A percentile compares a stretch with the other conserved stretches of the same genome.
These are phyloP conservation scores for Hypomecis punctinalis DNA, from an alignment of 2,888 invertebrate genomes.

Conservation along the genomic window DNA sequence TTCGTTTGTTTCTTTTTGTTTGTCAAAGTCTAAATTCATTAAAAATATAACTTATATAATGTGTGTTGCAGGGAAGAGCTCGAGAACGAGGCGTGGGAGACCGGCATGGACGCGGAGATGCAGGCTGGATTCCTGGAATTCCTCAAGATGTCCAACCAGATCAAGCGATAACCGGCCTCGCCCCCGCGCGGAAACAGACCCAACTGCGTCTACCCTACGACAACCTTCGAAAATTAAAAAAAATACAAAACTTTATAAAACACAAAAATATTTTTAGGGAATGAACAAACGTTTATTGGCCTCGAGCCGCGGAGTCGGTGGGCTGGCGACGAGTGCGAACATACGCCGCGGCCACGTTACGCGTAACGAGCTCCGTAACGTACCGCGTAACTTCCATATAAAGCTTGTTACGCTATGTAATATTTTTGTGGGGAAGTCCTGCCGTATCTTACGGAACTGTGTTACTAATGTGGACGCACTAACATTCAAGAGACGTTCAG, in stretches of 20 bases:
- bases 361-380: too few species aligned
- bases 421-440: too few species aligned
- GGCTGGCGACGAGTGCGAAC: slow-evolving; percentile 2
- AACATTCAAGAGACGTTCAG: too few species aligned
- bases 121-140: slow-evolving; percentile 82
- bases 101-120: slow-evolving; percentile 83
- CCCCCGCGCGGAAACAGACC: slow-evolving; percentile 64
- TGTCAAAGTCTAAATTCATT: too few species aligned
- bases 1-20: too few species aligned
- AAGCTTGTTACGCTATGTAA: too few species aligned
- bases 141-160: slow-evolving; percentile 82
- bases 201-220: slow-evolving; percentile 62
- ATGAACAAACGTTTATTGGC: slow-evolving; percentile 51
- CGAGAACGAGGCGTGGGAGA: slow-evolving; percentile 81
- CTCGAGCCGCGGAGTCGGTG: slow-evolving; percentile 19
- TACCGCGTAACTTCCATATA: too few species aligned
- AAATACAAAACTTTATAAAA: slow-evolving; percentile 75
- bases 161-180: slow-evolving; percentile 77
- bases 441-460: too few species aligned
- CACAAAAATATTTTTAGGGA: slow-evolving; percentile 70
- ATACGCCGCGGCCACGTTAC: too few species aligned
- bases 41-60: neutral
- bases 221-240: slow-evolving; percentile 63
- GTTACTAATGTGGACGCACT: too few species aligned
- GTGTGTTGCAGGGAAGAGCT: slow-evolving; percentile 71